phyloP scores from a whole-genome alignment of 2,113 vertebrate genomes.

The Myodes glareolus region DNA sequence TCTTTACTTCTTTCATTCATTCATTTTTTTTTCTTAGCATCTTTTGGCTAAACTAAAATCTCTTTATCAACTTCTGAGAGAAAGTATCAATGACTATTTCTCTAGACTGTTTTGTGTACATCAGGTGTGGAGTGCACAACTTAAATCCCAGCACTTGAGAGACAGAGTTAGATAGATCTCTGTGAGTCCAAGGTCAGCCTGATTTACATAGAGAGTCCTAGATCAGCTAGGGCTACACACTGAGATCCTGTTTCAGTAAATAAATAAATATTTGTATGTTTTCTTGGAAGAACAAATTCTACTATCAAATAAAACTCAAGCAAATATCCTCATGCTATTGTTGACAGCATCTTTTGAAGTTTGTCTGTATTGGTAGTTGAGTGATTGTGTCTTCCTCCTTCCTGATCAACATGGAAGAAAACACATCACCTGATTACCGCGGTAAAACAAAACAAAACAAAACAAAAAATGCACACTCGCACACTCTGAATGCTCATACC shows the following conservation, averaged over 20 bases:
- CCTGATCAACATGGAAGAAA: not conserved
- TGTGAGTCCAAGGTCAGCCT: not conserved
- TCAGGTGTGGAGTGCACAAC: not conserved
- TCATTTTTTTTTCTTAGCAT: not conserved
- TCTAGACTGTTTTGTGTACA: not conserved
- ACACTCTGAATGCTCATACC: not conserved
- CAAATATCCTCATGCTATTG: not conserved
- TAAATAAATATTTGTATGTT: not conserved
- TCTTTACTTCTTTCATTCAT: not conserved
- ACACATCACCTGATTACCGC: not conserved
- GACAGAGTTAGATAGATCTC: not conserved
- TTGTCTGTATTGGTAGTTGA: not conserved
- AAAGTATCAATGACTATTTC: constrained; percentile 19
- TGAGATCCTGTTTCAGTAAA: not conserved
- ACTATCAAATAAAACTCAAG: not conserved
- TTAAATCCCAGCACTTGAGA: not conserved
- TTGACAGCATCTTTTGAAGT: not conserved
- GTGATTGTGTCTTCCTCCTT: not conserved
- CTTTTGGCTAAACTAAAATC: constrained; percentile 1
- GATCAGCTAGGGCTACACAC: not conserved
- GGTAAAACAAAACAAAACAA: not conserved
- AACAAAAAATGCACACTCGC: no score
- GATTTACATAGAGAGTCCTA: not conserved
- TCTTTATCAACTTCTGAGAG: not conserved
- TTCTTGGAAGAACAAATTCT: not conserved